A percentile compares a stretch with the other conserved stretches of the same genome.
These are phyloP conservation scores for Ophiodon elongatus DNA, from an alignment of 2,113 vertebrate species.

Conservation along the genomic window DNA sequence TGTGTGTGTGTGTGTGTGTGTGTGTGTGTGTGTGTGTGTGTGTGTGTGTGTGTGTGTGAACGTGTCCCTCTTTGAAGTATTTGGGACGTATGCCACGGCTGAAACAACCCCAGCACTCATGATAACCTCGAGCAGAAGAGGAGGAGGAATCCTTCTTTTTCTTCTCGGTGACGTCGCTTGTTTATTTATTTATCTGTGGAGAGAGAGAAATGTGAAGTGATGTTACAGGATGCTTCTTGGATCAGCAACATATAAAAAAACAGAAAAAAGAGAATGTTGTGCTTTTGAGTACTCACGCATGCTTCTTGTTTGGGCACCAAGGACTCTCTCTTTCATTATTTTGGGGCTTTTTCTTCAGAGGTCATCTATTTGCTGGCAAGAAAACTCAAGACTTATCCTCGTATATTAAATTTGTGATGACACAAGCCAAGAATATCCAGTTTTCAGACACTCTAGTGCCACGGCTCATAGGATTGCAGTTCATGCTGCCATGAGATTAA, in stretches of 20 bases:
- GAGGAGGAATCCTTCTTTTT: constrained; percentile 44
- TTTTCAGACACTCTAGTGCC: not conserved
- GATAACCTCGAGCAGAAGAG: constrained; percentile 60
- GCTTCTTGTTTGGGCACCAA: too few species aligned
- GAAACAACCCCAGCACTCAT: constrained; percentile 50
- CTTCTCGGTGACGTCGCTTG: not conserved
- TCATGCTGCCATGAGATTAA: not conserved
- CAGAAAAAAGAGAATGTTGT: too few species aligned
- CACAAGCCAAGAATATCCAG: not conserved
- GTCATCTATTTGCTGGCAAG: too few species aligned
- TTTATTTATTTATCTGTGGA: constrained; percentile 9
- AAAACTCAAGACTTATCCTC: not conserved
- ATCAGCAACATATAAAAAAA: not conserved
- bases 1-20: constrained; percentile 44
- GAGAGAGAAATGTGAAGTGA: not conserved
- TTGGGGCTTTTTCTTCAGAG: too few species aligned
- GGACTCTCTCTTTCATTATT: too few species aligned
- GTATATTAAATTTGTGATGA: not conserved
- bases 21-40: constrained; percentile 38
- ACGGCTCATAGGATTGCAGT: not conserved
- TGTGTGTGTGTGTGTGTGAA: constrained; percentile 36
- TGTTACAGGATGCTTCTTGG: not conserved
- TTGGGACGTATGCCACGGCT: constrained; percentile 60
- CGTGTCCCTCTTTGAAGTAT: constrained; percentile 65
- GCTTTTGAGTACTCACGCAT: too few species aligned